Conservation (phyloP, 2,113 vertebrate species). For the Myiagra hebetior region DNA sequence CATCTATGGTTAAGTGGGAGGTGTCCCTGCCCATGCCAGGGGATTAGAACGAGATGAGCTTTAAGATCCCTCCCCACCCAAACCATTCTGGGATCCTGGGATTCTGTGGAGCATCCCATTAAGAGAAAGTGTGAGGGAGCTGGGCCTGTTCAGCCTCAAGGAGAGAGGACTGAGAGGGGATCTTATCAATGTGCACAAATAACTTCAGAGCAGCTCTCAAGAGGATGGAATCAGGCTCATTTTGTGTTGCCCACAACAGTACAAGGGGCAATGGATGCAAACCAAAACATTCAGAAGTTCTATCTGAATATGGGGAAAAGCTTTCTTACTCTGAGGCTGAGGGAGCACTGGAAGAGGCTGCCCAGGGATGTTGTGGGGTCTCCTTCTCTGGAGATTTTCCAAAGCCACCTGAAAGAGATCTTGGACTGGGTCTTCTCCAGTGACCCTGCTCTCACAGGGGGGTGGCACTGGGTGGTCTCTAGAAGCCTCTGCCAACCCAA, state of each 20-base stretch:
- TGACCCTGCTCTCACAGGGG: neutral
- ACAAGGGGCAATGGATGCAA: neutral
- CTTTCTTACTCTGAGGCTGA: neutral
- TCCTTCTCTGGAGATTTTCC: neutral
- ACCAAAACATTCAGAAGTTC: neutral
- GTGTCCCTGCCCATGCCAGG: neutral
- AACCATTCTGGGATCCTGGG: neutral
- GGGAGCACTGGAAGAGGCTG: too few species aligned
- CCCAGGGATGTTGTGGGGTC: neutral
- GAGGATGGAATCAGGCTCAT: neutral
- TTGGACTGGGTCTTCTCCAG: neutral
- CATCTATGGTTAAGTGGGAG: too few species aligned
- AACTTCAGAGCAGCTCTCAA: too few species aligned
- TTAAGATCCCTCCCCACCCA: neutral
- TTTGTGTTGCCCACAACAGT: neutral
- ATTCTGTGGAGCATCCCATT: neutral
- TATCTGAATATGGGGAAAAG: neutral
- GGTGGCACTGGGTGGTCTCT: neutral
- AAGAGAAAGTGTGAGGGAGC: neutral
- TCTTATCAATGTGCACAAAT: neutral
- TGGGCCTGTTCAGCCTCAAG: too few species aligned
- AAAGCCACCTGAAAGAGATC: neutral
- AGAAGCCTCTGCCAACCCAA: neutral
- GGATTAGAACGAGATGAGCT: rapidly evolving
- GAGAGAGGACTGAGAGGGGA: neutral